Evolutionary conservation across 2,888 invertebrate genomes (phyloP).

Genomic region (Nineta flava): DNA sequence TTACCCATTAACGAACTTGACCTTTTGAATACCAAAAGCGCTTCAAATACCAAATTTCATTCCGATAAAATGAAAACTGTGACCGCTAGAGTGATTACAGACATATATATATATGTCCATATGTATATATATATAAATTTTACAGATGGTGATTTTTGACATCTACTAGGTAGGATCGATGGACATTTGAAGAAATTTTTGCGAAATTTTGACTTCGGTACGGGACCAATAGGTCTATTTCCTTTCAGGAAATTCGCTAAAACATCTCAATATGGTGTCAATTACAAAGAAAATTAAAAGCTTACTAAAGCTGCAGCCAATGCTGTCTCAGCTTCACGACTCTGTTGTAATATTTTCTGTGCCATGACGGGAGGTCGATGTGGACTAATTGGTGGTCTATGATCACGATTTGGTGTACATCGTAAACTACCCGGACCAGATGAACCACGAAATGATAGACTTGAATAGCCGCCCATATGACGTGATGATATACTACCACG

Average conservation of each 20-base stretch:
- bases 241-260: not conserved
- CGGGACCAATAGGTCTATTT: too few species aligned
- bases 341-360: constrained; percentile 69
- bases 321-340: constrained; percentile 73
- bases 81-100: too few species aligned
- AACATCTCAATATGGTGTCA: too few species aligned
- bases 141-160: too few species aligned
- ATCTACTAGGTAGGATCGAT: too few species aligned
- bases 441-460: constrained; percentile 4
- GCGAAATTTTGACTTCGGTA: too few species aligned
- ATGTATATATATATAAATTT: too few species aligned
- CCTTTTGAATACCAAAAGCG: not conserved
- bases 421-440: constrained; percentile 20
- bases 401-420: constrained; percentile 27
- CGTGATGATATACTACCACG: constrained; percentile 13
- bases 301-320: constrained; percentile 54
- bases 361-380: constrained; percentile 50
- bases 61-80: too few species aligned
- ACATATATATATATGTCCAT: too few species aligned
- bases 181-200: too few species aligned
- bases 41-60: too few species aligned
- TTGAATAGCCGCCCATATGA: constrained; percentile 3
- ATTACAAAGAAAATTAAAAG: constrained; percentile 9
- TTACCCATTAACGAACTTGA: too few species aligned
- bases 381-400: constrained; percentile 35